Conservation (phyloP, 2,113 vertebrate species). For the Chlorodrepanis virens region DNA sequence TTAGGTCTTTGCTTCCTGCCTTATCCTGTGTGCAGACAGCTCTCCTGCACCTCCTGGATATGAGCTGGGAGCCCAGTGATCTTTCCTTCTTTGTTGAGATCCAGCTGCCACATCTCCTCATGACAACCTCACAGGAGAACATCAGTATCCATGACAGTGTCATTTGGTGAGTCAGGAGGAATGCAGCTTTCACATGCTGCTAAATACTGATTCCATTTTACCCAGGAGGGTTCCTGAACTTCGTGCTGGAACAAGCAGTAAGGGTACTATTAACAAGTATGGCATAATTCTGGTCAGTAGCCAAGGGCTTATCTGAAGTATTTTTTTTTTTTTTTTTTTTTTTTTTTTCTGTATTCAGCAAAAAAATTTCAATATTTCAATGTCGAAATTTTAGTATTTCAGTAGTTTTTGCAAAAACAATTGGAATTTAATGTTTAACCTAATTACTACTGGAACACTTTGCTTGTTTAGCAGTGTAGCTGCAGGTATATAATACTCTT, state of each 20-base stretch:
- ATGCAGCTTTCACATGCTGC: neutral
- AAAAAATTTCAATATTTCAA: neutral
- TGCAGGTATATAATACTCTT: neutral
- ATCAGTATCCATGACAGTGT: slow-evolving; percentile 91
- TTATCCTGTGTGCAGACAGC: slow-evolving; percentile 92
- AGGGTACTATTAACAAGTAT: neutral
- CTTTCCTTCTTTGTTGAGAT: slow-evolving; percentile 89
- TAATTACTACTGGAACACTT: neutral
- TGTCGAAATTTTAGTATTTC: neutral
- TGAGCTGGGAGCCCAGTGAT: slow-evolving; percentile 91
- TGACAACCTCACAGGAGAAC: slow-evolving; percentile 92
- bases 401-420: neutral
- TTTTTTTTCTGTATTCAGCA: neutral
- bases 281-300: neutral
- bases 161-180: slow-evolving; percentile 81
- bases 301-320: neutral
- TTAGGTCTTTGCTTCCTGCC: slow-evolving; percentile 87
- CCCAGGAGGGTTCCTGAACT: neutral
- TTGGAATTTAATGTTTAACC: neutral
- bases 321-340: neutral
- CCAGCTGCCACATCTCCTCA: slow-evolving; percentile 87
- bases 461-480: neutral
- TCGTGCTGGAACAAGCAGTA: neutral
- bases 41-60: slow-evolving; percentile 90
- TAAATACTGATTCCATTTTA: neutral